Evolutionary conservation across 2,113 vertebrate genomes (phyloP).

Genomic region (Rhynchomys soricoides): DNA sequence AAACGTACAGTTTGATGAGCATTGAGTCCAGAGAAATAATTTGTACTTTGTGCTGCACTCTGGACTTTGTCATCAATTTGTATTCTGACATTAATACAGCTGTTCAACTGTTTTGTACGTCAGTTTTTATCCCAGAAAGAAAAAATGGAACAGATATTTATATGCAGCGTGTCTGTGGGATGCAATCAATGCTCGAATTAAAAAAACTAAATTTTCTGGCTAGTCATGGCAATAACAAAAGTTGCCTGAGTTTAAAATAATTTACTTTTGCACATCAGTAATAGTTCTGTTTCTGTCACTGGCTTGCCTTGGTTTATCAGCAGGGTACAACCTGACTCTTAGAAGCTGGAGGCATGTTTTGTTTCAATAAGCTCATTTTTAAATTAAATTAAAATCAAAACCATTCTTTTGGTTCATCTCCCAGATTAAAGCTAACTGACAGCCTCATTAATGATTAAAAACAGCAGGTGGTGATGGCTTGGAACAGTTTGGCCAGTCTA

Average conservation of each 20-base stretch:
- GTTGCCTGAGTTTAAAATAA: slow-evolving; percentile 46
- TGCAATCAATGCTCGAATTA: slow-evolving; percentile 44
- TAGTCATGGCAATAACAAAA: slow-evolving; percentile 50
- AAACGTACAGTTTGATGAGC: slow-evolving; percentile 38
- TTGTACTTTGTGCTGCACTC: slow-evolving; percentile 50
- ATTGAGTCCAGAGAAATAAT: slow-evolving; percentile 62
- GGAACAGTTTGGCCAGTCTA: slow-evolving; percentile 64
- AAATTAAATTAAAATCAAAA: slow-evolving; percentile 81
- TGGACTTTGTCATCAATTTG: slow-evolving; percentile 52
- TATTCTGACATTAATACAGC: slow-evolving; percentile 52
- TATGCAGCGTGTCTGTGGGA: slow-evolving; percentile 3
- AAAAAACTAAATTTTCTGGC: slow-evolving; percentile 37
- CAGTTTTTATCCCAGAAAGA: slow-evolving; percentile 47
- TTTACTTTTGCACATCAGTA: slow-evolving; percentile 48
- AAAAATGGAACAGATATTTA: slow-evolving; percentile 41
- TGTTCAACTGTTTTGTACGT: slow-evolving; percentile 36
- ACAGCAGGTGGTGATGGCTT: slow-evolving; percentile 70
- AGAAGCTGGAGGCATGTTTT: slow-evolving; percentile 59
- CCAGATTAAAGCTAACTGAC: slow-evolving; percentile 74
- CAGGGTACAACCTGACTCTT: slow-evolving; percentile 43
- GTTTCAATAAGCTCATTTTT: slow-evolving; percentile 70
- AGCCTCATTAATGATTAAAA: slow-evolving; percentile 75
- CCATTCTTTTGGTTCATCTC: slow-evolving; percentile 72
- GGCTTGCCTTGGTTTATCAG: slow-evolving; percentile 59
- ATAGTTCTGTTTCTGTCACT: slow-evolving; percentile 22